phyloP scores from a whole-genome alignment of 2,888 invertebrate species.

The Andrena dorsata region DNA sequence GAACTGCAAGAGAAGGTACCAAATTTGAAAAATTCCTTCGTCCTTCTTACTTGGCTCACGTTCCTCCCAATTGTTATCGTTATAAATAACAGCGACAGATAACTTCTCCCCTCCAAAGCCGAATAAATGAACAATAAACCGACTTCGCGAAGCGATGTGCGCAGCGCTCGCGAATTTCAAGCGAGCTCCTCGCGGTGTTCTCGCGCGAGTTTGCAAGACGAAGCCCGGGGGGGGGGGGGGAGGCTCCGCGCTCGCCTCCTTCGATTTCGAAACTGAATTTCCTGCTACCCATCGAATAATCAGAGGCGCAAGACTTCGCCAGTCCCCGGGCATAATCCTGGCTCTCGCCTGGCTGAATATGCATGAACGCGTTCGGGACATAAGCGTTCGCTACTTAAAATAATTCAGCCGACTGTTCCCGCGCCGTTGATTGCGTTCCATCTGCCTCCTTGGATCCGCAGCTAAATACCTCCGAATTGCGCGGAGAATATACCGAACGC shows the following conservation, averaged over 20 bases:
- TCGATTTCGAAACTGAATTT: slow-evolving; percentile 60
- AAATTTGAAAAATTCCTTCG: no score
- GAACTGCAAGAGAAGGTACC: no score
- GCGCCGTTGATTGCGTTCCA: slow-evolving; percentile 52
- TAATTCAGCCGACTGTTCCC: slow-evolving; percentile 64
- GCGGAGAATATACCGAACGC: slow-evolving; percentile 12
- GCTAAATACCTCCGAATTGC: slow-evolving; percentile 36
- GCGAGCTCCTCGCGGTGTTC: no score
- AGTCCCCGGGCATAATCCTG: slow-evolving; percentile 54
- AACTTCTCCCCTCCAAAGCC: no score
- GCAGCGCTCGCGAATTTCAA: no score
- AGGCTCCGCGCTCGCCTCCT: neutral
- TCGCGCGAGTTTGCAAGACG: no score
- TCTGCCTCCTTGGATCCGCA: slow-evolving; percentile 37
- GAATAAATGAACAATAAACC: no score
- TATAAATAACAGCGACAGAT: no score
- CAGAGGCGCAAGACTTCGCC: slow-evolving; percentile 57
- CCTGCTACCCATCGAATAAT: slow-evolving; percentile 60
- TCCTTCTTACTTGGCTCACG: no score
- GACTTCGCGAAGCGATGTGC: no score
- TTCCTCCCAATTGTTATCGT: no score
- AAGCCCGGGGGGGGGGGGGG: no score
- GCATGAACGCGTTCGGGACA: slow-evolving; percentile 65
- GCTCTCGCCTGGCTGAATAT: slow-evolving; percentile 61
- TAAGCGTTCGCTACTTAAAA: slow-evolving; percentile 67